Conservation (phyloP, 2,113 vertebrate genomes). For the Opisthocomus hoazin region DNA sequence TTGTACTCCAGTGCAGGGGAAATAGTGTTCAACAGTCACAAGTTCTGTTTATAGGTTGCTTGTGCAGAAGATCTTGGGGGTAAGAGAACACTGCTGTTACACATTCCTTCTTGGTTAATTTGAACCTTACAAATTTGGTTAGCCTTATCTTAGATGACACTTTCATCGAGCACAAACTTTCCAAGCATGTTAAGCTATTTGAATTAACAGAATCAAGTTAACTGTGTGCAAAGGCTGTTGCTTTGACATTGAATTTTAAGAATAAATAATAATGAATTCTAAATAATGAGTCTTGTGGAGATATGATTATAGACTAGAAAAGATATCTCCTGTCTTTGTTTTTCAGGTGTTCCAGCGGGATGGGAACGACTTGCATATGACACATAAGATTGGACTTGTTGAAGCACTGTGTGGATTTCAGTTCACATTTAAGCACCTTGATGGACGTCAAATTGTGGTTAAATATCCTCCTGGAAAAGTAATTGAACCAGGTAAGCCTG, state of each 20-base stretch:
- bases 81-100: background rate
- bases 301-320: background rate
- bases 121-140: background rate
- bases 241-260: background rate
- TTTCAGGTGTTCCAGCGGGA: slow-evolving; percentile 82
- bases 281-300: background rate
- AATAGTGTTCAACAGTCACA: background rate
- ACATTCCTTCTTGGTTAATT: background rate
- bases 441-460: slow-evolving; percentile 92
- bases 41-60: background rate
- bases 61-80: background rate
- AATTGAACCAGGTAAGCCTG: slow-evolving; percentile 89
- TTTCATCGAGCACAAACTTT: background rate
- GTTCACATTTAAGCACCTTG: slow-evolving; percentile 93
- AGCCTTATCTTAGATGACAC: background rate
- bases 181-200: background rate
- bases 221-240: background rate
- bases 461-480: slow-evolving; percentile 97
- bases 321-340: background rate
- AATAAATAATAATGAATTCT: background rate
- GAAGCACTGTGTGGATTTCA: slow-evolving; percentile 97
- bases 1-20: background rate
- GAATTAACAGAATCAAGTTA: background rate
- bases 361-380: slow-evolving; percentile 93
- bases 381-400: slow-evolving; percentile 93